Base-by-base conservation (phyloP, 2,888 invertebrate species). In the Mantis religiosa region DNA sequence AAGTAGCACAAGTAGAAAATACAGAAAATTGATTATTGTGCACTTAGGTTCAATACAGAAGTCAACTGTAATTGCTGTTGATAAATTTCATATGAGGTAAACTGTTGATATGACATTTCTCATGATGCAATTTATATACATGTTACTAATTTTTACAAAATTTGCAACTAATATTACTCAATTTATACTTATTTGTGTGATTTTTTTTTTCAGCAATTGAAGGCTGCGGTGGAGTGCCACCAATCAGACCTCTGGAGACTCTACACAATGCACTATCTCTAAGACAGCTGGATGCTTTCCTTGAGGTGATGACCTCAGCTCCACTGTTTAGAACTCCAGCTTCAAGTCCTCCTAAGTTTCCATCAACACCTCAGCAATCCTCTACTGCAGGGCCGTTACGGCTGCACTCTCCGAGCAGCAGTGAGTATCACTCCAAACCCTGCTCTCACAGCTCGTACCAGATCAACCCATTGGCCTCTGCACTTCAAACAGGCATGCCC, bases 231-330 rank as follows among this genome's bases (percentile, higher is more conserved):
- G 97, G 98, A 89, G 98, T 99, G 91, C 99, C 99, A 41, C 97
- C 98, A 1, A 98, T 99, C 91, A 96, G 99, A 71, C 99, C 99
- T 2, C 94, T 99, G 93, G 99, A 99, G 94, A 99, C 99, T 7
- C 94, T 99, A 90, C 99, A 99, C 95, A 99, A 99, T 94, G 98
- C 98, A 86, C 94, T 99, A 91, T 99, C 98, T 87, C 94, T 99
- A 92, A 96, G 97, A 84, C 98, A 99, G 93, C 94, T 99, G 92
- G 99, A 99, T 93, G 94, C 94, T 84, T 99, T 98, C 93, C 94
- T 99, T 93, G 97, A 97, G 92, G 96, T 96, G 91, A 97, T 98
- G 95, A 97, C 97, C 27, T 94, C 95, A 71, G 96, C 96, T 88
- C 96, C 96, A 89, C 93, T 96, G 91, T 96, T 96, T 91, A 95